Evolutionary conservation across 2,888 invertebrate species (phyloP).

Genomic region (Lasius fuliginosus): DNA sequence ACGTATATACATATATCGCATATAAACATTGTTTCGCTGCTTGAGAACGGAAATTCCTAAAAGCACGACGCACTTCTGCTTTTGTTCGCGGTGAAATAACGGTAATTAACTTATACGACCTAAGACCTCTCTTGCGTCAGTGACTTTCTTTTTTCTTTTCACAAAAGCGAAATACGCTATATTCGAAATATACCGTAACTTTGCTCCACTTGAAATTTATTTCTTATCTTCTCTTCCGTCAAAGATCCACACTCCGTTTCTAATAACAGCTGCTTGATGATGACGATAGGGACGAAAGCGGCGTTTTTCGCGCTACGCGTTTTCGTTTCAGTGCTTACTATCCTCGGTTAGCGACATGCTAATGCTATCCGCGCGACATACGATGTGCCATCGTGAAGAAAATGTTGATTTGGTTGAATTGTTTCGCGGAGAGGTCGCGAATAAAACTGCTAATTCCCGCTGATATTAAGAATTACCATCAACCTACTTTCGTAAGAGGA

Average conservation of each 20-base stretch:
- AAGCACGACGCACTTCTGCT: neutral
- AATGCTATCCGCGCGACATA: neutral
- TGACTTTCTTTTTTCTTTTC: slow-evolving; percentile 39
- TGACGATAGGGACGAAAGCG: slow-evolving; percentile 71
- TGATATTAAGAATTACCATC: slow-evolving; percentile 33
- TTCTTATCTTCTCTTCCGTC: neutral
- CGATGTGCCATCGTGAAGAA: neutral
- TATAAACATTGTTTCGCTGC: neutral
- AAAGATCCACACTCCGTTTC: slow-evolving; percentile 28
- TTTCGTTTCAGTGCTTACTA: slow-evolving; percentile 32
- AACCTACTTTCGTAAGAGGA: slow-evolving; percentile 47
- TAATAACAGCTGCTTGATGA: slow-evolving; percentile 59
- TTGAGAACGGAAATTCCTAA: neutral
- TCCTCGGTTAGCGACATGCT: slow-evolving; percentile 9
- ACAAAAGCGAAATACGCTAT: neutral
- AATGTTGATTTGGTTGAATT: slow-evolving; percentile 23
- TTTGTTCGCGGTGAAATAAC: neutral
- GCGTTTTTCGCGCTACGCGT: slow-evolving; percentile 36
- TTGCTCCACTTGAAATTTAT: slow-evolving; percentile 32
- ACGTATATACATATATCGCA: neutral
- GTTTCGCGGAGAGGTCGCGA: slow-evolving; percentile 26
- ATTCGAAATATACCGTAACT: slow-evolving; percentile 28
- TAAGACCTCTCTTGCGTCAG: neutral
- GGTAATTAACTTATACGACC: neutral
- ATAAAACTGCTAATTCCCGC: neutral